Evolutionary conservation across 2,797 vertebrate species (phyloP), one percentile per base, ranked within the genome.

Genomic region (Thunnus albacares): DNA sequence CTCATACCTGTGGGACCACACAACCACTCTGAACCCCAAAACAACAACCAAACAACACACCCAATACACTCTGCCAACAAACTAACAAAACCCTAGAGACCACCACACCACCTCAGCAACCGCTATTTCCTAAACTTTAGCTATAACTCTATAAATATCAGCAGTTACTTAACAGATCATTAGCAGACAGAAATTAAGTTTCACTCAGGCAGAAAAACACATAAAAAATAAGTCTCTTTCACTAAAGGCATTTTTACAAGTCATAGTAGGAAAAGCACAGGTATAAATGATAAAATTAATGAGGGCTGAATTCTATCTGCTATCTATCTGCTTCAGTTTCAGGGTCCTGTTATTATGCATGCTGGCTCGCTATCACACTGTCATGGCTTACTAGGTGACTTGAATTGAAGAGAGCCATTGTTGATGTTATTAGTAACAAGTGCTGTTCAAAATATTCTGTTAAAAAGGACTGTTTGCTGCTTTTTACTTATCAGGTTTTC

Each of bases 401-500:
- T 33, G 22, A 55, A 43, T 22, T 18, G 10, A 56, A 24, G 35
- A 7, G 52, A 47, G 22, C 26, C 56, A 60, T 22, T 45, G 4
- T 13, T 77, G 26, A 45, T 51, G 64, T 70, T 26, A 45, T 59
- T 77, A 43, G 24, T 9, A 51, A 72, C 38, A 52, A 69, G 53
- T 75, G 49, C 26, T 53, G 65, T 60, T 64, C 26, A 52, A 24
- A 64, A 20, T 33, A 5, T 26, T 38, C 49, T 41, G 28, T 60
- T 1, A 49, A 60, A 71, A 53, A 14, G 17, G 51, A 26, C 13
- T 77, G 24, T 72, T 84, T 86, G 38, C 61, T 28, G 1, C 47
- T 41, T 80, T 76, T 45, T 74, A 85, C 82, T 85, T 81, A 80
- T 65, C 55, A 56, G 58, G 62, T 70, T 65, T 64, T 72, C 51